Evolutionary conservation across 2,888 invertebrate species (phyloP), one percentile per base, ranked within the genome.

Genomic region (Phyllotreta cruciferae): DNA sequence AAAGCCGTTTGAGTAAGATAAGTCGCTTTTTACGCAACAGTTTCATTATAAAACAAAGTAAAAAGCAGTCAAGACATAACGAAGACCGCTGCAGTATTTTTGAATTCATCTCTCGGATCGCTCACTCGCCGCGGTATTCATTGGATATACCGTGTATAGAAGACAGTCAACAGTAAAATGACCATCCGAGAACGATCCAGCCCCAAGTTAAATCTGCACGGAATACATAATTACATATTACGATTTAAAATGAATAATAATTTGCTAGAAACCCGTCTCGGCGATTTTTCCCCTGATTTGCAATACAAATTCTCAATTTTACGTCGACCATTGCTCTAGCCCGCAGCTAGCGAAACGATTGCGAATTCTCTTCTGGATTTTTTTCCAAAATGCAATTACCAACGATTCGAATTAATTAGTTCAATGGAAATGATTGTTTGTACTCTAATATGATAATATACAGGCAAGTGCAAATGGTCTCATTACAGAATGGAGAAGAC

Each of bases 221-320:
- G 71, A 66, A 71, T 71, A 66, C 70, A 44, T 68, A 71, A 71
- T 71, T 71, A 68, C 61, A 68, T 68, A 66, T 71, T 67, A 68
- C 62, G 64, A 66, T 66, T 66, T 66, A 67, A 57, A 68, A 70
- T 68, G 70, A 70, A 68, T 68, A 67, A 64, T 63, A 67, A 67
- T 67, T 67, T 67, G 56, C 65, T 62, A 61, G 62, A 52, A 56
- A 58, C 67, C 52, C 63, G 64, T 58, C 62, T 57, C 42, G 57
- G 60, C 52, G 54, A 56, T 56, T 61, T 63, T 64, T 62, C 56
- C 62, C 55, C 63, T 63, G 67, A 52, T 60, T 66, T 66, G 63
- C 58, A 63, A 63, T 57, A 57, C 66, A 66, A 66, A 66, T 67
- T 65, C 58, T 58, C 57, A 54, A 60, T 63, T 63, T 60, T 55